Evolutionary conservation across 1,140 invertebrate genomes (phyloP), one percentile per base, ranked within the genome.

Genomic region (Neomicropteryx cornuta): DNA sequence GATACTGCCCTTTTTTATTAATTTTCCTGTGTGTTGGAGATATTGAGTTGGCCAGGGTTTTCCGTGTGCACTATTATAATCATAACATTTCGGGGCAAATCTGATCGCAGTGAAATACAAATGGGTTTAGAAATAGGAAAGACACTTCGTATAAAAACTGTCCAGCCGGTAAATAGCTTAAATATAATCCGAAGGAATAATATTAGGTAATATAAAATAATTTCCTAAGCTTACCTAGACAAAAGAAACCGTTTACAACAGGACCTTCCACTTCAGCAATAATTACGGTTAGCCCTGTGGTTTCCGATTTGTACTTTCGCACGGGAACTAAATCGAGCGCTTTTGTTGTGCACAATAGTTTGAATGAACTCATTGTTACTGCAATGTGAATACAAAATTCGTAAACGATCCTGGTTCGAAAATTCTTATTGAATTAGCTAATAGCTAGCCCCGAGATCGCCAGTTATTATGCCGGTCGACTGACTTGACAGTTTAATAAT

Each of bases 181-280:
- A 17, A 16, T 31, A 18, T 33, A n/a, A 4, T 34, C 4, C 6
- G 8, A 18, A 38, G 5, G 29, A 22, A 16, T 32, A 34, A 13
- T 21, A 27, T 28, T 37, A 37, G 16, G 33, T 5, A 39, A 35
- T 19, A n/a, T 38, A 8, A 18, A 23, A 38, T 28, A 27, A 32
- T 41, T 33, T 31, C 21, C 16, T 31, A 33, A 37, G 53, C 66
- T 68, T 71, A 92, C 89, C 86, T 17, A 92, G 59, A 52, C 78
- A 82, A 56, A 93, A 86, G 56, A 83, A 89, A 41, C 88, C 87
- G 55, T 83, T 79, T 1, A 92, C 86, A 20, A 91, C 62, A 13
- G 89, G 89, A 5, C 88, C 87, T 41, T 88, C 83, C 4, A 91
- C 78, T 52, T 89, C 76, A 8, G 83, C 85, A 41, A 91, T 75